Percentiles rank a stretch among this genome's conserved stretches.
Evolutionary conservation across 1,140 invertebrate genomes (phyloP).

Genomic region (Carposina sasakii): DNA sequence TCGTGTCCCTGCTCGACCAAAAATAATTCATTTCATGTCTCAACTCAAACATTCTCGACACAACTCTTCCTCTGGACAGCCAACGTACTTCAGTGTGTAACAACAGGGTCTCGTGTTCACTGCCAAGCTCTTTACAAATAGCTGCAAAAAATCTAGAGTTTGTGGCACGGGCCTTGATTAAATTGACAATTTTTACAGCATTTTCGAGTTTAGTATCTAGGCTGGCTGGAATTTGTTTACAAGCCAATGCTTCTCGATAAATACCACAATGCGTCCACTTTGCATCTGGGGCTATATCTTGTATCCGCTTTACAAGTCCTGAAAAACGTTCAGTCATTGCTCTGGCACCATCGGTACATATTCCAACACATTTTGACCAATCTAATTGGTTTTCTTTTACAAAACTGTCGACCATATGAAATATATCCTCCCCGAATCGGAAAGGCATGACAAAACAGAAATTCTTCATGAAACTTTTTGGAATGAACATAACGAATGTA

Average conservation of each 20-base stretch:
- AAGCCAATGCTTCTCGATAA: slow-evolving; percentile 40
- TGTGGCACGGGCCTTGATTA: slow-evolving; percentile 43
- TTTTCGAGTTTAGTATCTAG: slow-evolving; percentile 30
- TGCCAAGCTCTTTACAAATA: slow-evolving; percentile 44
- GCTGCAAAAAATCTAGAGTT: slow-evolving; percentile 36
- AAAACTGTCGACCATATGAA: slow-evolving; percentile 35
- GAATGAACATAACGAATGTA: no score
- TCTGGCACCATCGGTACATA: slow-evolving; percentile 56
- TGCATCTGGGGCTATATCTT: slow-evolving; percentile 39
- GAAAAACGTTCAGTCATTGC: slow-evolving; percentile 46
- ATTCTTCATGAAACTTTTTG: no score
- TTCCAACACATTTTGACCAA: slow-evolving; percentile 38
- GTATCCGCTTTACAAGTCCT: slow-evolving; percentile 38
- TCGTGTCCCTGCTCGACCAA: no score
- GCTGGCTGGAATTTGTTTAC: slow-evolving; percentile 26
- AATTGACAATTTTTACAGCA: slow-evolving; percentile 38
- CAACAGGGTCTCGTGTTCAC: slow-evolving; percentile 41
- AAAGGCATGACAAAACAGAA: no score
- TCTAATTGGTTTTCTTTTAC: slow-evolving; percentile 32
- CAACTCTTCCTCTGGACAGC: slow-evolving; percentile 46
- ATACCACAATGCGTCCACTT: slow-evolving; percentile 44
- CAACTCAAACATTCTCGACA: slow-evolving; percentile 47
- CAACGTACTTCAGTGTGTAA: slow-evolving; percentile 43
- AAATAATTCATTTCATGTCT: no score
- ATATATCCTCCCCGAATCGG: slow-evolving; percentile 41